These are phyloP conservation scores for Drosophila austrosaltans DNA, from an alignment of 2,888 invertebrate genomes.

Conservation along the genomic window DNA sequence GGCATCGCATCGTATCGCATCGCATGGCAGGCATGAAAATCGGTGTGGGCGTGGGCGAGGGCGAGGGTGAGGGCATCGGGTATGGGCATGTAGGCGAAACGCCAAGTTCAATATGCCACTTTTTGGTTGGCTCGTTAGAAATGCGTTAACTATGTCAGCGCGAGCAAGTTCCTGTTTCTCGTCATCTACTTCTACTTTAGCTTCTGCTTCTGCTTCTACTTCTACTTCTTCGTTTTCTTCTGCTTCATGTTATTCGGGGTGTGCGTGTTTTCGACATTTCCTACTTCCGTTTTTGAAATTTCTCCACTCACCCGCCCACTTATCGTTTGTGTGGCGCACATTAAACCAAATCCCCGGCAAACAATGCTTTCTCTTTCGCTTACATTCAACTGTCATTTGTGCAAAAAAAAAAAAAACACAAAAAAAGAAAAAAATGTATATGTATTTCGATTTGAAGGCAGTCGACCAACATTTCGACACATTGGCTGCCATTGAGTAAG, in stretches of 20 bases:
- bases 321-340: slow-evolving; percentile 36
- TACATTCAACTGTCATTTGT: slow-evolving; percentile 10
- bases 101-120: slow-evolving; percentile 48
- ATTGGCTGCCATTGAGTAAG: slow-evolving; percentile 45
- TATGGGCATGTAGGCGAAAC: slow-evolving; percentile 5
- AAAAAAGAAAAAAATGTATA: slow-evolving; percentile 31
- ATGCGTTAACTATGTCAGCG: slow-evolving; percentile 58
- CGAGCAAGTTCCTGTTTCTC: slow-evolving; percentile 1
- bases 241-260: slow-evolving; percentile 17
- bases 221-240: neutral
- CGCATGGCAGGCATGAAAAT: slow-evolving; percentile 10
- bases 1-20: slow-evolving; percentile 15
- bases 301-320: slow-evolving; percentile 18
- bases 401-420: slow-evolving; percentile 1
- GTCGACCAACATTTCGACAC: slow-evolving; percentile 64
- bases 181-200: slow-evolving; percentile 3
- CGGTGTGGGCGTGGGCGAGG: too few relatives aligned
- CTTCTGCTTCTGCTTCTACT: neutral
- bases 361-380: slow-evolving; percentile 10
- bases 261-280: slow-evolving; percentile 64
- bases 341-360: slow-evolving; percentile 46
- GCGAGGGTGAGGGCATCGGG: neutral
- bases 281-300: slow-evolving; percentile 51
- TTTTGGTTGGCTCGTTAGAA: slow-evolving; percentile 60
- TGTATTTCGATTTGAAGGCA: slow-evolving; percentile 59